Evolutionary conservation across 2,113 vertebrate genomes (phyloP).

Genomic region (Caranx melampygus): DNA sequence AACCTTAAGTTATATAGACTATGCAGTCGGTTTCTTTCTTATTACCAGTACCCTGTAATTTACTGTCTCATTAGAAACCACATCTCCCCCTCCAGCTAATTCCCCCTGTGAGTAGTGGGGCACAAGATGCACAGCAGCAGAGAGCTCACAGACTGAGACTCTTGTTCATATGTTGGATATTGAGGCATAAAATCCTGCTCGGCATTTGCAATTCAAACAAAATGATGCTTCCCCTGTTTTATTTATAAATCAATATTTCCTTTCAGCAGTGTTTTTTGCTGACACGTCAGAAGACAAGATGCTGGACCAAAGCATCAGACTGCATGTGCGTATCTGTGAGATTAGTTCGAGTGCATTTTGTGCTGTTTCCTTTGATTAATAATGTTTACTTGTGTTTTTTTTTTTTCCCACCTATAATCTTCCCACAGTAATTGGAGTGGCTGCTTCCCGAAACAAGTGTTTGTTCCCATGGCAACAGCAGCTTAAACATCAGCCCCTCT

Average conservation of each 20-base stretch:
- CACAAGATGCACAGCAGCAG: constrained; percentile 12
- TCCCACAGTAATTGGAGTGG: neutral
- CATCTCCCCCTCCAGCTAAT: constrained; percentile 35
- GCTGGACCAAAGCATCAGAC: constrained; percentile 7
- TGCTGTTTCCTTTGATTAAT: neutral
- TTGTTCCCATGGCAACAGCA: constrained; percentile 65
- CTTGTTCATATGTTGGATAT: constrained; percentile 39
- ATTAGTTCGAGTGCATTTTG: neutral
- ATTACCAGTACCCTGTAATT: constrained; percentile 52
- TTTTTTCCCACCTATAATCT: neutral
- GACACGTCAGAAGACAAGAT: constrained; percentile 42
- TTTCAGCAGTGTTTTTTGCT: constrained; percentile 55
- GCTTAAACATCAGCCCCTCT: constrained; percentile 53
- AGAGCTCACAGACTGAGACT: constrained; percentile 42
- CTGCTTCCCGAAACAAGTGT: constrained; percentile 12
- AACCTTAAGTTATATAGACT: constrained; percentile 3
- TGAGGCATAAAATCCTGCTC: constrained; percentile 55
- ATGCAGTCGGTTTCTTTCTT: constrained; percentile 36
- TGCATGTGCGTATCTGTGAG: neutral
- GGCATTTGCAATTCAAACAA: constrained; percentile 66
- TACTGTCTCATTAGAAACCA: constrained; percentile 57
- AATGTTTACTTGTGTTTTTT: neutral
- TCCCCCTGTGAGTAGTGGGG: neutral
- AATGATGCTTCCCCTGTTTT: constrained; percentile 46
- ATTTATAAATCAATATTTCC: constrained; percentile 62